Base-by-base conservation (phyloP, 2,888 invertebrate genomes). In the Habroteleia sp. region DNA sequence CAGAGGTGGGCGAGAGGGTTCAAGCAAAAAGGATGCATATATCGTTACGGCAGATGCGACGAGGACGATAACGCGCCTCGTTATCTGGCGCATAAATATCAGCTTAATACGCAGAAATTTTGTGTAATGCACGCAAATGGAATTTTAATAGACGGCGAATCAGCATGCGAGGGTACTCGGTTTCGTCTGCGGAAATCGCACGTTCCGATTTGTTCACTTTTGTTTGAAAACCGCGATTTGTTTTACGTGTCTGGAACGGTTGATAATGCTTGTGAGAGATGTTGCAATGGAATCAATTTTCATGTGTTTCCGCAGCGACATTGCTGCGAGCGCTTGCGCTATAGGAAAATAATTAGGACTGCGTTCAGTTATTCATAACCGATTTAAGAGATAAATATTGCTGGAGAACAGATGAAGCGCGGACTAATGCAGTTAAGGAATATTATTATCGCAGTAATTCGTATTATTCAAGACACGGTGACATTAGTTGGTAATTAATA, bases 141-240 rank as follows among this genome's bases (percentile, higher is more conserved):
- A 68, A 68, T 58, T 41, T 48, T 68, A 68, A 68, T 50, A 11
- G 48, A 58, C 39, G 50, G 7, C 41, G 11, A 68, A 46, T 68
- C 50, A 68, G 50, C 68, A 50, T 50, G 58, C 68, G 42, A 58
- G 48, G 33, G 41, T 48, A 56, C 58, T 58, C 37, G 29, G 35
- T 29, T 66, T 48, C 48, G 39, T 23, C 16, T 13, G 60, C 27
- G 42, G 44, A 25, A 63, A 39, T 63, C 27, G 50, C 25, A 52
- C 33, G 29, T 42, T 63, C 52, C 42, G 11, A 52, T 63, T 63
- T 33, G 41, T 29, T 37, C 56, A 48, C 39, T n/a, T n/a, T n/a
- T n/a, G n/a, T n/a, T n/a, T n/a, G n/a, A 23, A 58, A 68, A 68
- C 54, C 56, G 41, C 48, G 48, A 68, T 68, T 56, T 56, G 48